Base-by-base conservation (phyloP, 2,888 invertebrate species). In the Artemia sinica region DNA sequence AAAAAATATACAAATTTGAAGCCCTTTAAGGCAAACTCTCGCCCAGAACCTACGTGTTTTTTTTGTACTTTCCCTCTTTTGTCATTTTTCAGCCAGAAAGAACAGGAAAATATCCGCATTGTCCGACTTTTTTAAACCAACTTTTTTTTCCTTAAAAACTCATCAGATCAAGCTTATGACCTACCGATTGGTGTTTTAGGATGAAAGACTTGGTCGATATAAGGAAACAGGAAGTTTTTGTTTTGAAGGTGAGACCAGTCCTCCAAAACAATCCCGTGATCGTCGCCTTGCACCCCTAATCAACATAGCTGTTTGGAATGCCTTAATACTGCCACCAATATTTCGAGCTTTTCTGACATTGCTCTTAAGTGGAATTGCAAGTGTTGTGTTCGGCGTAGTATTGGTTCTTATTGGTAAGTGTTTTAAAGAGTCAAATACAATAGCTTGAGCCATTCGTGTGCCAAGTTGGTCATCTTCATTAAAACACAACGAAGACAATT, bases 151-250 rank as follows among this genome's bases (percentile, higher is more conserved):
- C 49, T 18, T 51, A 41, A 41, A 18, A 14, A 9, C 8, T n/a
- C 10, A 58, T 8, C 0, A 58, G 14, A 58, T 8, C 8, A 10
- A 58, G 63, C 2, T 11, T 2, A 28, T 18, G 9, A 58, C 63
- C 9, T 10, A 58, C 11, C n/a, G 48, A 58, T 69, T 52, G 67
- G 67, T 65, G 41, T 79, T 78, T 12, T 77, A 86, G 86, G 88
- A 88, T 76, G 83, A 83, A 77, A 81, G 88, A 81, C 82, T 84
- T 74, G 87, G 87, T 28, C 87, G 87, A 71, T 88, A 87, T 76
- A 73, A 83, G 18, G 81, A 84, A 75, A 86, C 86, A 3, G 90
- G 90, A 13, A 86, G 88, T 77, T 91, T 88, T 78, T 89, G 89
- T 77, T 79, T 82, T 68, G 84, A 85, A 66, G 88, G 88, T 8